phyloP scores from a whole-genome alignment of 53 echinoderm and acorn worm genomes.

The Paracentrotus lividus region DNA sequence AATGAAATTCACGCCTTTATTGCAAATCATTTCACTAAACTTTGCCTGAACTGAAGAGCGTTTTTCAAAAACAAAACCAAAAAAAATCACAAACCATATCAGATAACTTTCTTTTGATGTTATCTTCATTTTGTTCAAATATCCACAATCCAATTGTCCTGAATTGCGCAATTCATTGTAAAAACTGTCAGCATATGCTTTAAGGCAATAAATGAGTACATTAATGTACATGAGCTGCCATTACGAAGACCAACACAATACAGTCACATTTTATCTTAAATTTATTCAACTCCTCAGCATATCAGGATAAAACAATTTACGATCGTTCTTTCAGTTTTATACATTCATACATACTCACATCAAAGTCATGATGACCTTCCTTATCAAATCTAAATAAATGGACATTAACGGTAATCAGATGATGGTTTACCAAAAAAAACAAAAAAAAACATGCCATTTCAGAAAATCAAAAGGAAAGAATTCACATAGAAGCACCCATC shows the following conservation, averaged over 20 bases:
- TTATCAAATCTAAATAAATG: background rate
- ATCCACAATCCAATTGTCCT: background rate
- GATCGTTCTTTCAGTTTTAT: background rate
- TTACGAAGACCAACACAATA: constrained; percentile 26
- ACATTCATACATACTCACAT: too few relatives aligned
- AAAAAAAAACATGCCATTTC: background rate
- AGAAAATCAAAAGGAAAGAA: constrained; percentile 31
- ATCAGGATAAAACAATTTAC: background rate
- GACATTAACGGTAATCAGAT: background rate
- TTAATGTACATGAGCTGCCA: constrained; percentile 20
- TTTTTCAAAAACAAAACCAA: background rate
- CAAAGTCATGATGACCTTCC: background rate
- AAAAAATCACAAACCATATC: constrained; percentile 22
- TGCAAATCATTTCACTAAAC: background rate
- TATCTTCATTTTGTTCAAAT: background rate
- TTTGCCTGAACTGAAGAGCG: too few relatives aligned
- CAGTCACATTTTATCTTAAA: background rate
- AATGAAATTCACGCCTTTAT: background rate
- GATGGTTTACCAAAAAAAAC: background rate
- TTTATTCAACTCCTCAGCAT: background rate
- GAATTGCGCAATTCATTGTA: background rate
- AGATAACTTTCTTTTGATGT: background rate
- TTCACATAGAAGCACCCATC: constrained; percentile 37
- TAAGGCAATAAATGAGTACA: constrained; percentile 32
- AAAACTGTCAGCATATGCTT: constrained; percentile 5